These are phyloP conservation scores for Listronotus bonariensis DNA, from an alignment of 1,140 invertebrate genomes.

Conservation along the genomic window DNA sequence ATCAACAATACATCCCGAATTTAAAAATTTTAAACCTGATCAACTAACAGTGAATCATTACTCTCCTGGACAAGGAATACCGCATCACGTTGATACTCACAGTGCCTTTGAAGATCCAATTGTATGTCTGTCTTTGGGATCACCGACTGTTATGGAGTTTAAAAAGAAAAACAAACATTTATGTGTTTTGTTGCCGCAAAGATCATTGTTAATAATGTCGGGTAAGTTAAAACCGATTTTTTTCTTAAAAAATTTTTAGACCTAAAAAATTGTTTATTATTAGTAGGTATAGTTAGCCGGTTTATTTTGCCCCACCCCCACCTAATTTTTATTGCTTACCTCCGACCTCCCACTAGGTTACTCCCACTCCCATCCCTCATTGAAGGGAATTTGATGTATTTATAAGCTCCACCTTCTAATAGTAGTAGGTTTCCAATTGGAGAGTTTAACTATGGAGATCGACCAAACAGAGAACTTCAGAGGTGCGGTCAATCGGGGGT, in stretches of 20 bases:
- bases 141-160: conserved; percentile 90
- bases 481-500: too few species aligned
- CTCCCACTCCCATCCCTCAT: too few species aligned
- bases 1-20: conserved; percentile 56
- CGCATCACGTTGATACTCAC: conserved; percentile 93
- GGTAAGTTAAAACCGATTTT: conserved; percentile 50
- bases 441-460: too few species aligned
- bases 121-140: conserved; percentile 84
- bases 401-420: too few species aligned
- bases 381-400: too few species aligned
- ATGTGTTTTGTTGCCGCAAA: conserved; percentile 70
- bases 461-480: too few species aligned
- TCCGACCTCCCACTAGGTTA: too few species aligned
- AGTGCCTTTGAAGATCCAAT: conserved; percentile 91
- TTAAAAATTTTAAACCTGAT: conserved; percentile 68
- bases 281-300: too few species aligned
- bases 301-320: too few species aligned
- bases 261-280: not conserved
- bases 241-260: not conserved
- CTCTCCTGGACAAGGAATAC: conserved; percentile 91
- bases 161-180: conserved; percentile 65
- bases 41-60: conserved; percentile 95
- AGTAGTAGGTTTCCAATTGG: too few species aligned
- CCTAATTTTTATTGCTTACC: too few species aligned
- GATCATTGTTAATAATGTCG: conserved; percentile 84